Conservation (phyloP, 2,888 invertebrate species). For the Drosophila eohydei region DNA sequence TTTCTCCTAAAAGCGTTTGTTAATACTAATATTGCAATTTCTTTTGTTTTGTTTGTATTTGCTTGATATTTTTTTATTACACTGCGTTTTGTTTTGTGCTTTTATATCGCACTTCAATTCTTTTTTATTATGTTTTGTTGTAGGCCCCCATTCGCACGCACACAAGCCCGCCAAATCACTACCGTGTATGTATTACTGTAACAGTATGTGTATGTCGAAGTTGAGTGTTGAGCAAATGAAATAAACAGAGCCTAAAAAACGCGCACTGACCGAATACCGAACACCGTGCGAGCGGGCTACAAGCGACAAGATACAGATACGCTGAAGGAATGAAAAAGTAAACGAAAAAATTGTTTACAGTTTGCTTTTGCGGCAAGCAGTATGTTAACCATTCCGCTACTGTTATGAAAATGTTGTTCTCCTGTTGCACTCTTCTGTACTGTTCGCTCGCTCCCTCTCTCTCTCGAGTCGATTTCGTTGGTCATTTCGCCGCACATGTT, state of each 20-base stretch:
- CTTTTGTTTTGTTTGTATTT: conserved; percentile 38
- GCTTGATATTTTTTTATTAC: conserved; percentile 30
- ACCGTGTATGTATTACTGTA: conserved; percentile 66
- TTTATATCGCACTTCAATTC: conserved; percentile 50
- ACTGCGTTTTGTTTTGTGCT: conserved; percentile 42
- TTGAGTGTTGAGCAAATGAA: conserved; percentile 60
- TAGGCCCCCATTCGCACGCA: conserved; percentile 67
- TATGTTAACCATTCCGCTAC: conserved; percentile 8
- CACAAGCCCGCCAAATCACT: conserved; percentile 77
- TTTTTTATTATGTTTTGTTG: conserved; percentile 59
- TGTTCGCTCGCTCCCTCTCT: conserved; percentile 29
- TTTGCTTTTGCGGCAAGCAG: conserved; percentile 19
- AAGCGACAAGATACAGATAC: conserved; percentile 56
- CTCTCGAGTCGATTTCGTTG: conserved; percentile 21
- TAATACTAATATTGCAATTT: conserved; percentile 43
- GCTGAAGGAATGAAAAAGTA: conserved; percentile 55
- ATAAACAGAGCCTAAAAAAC: conserved; percentile 65
- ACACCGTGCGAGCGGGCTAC: conserved; percentile 48
- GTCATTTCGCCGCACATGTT: conserved; percentile 32
- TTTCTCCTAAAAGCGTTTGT: conserved; percentile 22
- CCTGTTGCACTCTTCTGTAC: conserved; percentile 25
- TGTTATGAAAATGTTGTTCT: conserved; percentile 26
- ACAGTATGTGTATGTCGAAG: conserved; percentile 52
- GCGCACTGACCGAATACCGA: conserved; percentile 57
- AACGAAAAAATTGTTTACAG: conserved; percentile 38